These are phyloP conservation scores for Marisa cornuarietis DNA, from an alignment of 1,140 invertebrate species.

Conservation along the genomic window DNA sequence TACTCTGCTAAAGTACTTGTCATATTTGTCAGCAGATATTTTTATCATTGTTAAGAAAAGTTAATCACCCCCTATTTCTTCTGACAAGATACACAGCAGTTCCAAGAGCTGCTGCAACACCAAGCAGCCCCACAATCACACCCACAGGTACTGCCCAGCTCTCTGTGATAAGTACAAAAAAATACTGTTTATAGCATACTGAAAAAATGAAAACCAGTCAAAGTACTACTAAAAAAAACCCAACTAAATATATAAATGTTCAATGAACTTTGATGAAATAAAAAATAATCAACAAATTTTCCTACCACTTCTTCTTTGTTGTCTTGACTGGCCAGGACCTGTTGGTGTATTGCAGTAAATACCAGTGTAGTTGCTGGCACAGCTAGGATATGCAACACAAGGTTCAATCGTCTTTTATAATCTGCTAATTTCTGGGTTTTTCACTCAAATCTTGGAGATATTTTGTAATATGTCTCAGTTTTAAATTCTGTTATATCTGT, in stretches of 20 bases:
- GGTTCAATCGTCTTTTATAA: too few species aligned
- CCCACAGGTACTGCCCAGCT: slow-evolving; percentile 29
- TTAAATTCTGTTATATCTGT: too few species aligned
- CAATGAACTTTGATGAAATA: too few species aligned
- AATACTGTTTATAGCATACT: background rate
- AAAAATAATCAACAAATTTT: background rate
- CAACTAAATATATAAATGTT: too few species aligned
- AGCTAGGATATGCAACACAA: background rate
- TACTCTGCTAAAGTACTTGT: background rate
- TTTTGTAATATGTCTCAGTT: too few species aligned
- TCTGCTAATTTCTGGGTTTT: too few species aligned
- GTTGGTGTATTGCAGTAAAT: background rate
- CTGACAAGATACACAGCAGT: slow-evolving; percentile 18
- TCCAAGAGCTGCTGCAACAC: slow-evolving; percentile 13
- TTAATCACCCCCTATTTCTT: slow-evolving; percentile 28
- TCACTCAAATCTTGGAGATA: too few species aligned
- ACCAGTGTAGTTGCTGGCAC: background rate
- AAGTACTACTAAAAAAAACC: background rate
- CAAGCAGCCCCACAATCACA: slow-evolving; percentile 25
- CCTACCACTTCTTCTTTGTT: background rate
- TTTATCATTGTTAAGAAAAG: background rate
- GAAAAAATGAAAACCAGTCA: background rate
- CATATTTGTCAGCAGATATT: background rate
- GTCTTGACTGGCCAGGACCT: too few species aligned
- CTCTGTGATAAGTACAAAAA: background rate